A percentile compares a stretch with the other conserved stretches of the same genome.
Conservation (phyloP, 92 coral and sea anemone species). For the Epizoanthus illoricatus region DNA sequence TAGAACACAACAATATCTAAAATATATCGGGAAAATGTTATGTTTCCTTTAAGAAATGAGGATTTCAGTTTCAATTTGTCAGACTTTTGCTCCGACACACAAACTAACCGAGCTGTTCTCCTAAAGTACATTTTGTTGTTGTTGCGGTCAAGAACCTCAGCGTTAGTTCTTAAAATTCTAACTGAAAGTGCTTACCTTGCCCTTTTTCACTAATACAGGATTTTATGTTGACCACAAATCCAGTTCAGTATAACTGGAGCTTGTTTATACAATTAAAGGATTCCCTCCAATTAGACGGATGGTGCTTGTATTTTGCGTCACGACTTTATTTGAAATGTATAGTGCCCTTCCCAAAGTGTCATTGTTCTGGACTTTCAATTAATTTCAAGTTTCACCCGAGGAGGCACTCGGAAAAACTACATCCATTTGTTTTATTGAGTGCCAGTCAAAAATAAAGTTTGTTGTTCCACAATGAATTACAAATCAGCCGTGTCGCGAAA, state of each 20-base stretch:
- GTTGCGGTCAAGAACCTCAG: too few species aligned
- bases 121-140: too few species aligned
- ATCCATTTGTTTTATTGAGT: conserved; percentile 18
- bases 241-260: background rate
- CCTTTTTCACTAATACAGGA: background rate
- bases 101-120: too few species aligned
- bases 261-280: background rate
- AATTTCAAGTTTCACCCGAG: background rate
- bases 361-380: background rate
- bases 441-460: conserved; percentile 20
- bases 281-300: background rate
- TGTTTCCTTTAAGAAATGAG: too few species aligned
- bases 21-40: too few species aligned
- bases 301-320: background rate
- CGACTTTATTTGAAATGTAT: background rate
- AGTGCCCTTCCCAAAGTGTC: background rate
- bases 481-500: background rate
- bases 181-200: background rate
- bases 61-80: too few species aligned
- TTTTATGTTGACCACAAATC: background rate
- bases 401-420: background rate
- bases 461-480: conserved; percentile 22
- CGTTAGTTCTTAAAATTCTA: too few species aligned
- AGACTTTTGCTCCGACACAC: too few species aligned
- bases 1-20: too few species aligned